Conservation (phyloP, 2,797 vertebrate genomes). For the Oreonectes daqikongensis region DNA sequence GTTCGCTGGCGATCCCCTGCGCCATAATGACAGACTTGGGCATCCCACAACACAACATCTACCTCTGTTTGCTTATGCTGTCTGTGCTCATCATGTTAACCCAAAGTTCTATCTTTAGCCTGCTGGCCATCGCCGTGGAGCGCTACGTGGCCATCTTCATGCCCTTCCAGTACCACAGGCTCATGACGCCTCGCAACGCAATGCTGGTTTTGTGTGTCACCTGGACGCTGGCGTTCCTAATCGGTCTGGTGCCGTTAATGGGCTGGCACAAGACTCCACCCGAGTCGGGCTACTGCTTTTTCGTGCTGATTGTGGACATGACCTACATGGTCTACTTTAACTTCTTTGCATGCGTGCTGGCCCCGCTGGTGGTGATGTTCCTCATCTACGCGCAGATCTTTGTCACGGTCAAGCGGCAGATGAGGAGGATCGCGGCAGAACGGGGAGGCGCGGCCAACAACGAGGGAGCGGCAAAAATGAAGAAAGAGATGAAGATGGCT, state of each 20-base stretch:
- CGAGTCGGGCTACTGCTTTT: conserved; percentile 70
- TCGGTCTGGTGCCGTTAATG: conserved; percentile 76
- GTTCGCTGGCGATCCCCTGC: conserved; percentile 78
- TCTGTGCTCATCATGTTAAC: conserved; percentile 81
- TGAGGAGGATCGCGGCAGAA: conserved; percentile 65
- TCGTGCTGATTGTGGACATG: conserved; percentile 71
- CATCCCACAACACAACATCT: conserved; percentile 71
- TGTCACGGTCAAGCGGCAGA: conserved; percentile 69
- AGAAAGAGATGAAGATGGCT: conserved; percentile 75
- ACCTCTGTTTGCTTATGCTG: conserved; percentile 80
- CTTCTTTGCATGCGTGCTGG: conserved; percentile 72
- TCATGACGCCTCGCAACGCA: conserved; percentile 75
- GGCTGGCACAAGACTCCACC: conserved; percentile 76
- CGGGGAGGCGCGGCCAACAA: conserved; percentile 45
- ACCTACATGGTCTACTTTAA: conserved; percentile 76
- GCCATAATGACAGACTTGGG: conserved; percentile 79
- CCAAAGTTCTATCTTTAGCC: conserved; percentile 82
- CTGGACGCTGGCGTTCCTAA: conserved; percentile 73
- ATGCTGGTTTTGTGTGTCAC: conserved; percentile 70
- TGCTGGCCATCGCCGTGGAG: conserved; percentile 78
- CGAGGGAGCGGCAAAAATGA: conserved; percentile 57
- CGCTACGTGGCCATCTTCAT: conserved; percentile 81
- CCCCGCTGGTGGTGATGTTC: conserved; percentile 76
- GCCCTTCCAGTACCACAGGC: conserved; percentile 75
- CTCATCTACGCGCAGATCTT: conserved; percentile 78